Base-by-base conservation (phyloP, 2,888 invertebrate species). In the Sussaba pulchella region DNA sequence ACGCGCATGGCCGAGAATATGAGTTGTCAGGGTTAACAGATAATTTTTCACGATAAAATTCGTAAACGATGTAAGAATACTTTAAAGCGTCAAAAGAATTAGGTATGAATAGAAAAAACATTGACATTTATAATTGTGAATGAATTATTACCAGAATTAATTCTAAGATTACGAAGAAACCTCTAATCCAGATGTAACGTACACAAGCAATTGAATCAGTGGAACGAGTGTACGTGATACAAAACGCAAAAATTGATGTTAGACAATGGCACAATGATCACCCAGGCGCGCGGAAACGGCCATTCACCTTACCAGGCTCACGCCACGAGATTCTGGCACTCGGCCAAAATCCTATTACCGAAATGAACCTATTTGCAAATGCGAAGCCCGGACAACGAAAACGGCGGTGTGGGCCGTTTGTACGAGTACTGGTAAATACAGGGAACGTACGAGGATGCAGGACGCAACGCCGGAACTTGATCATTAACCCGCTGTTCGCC, bases 321-420 rank as follows among this genome's bases (percentile, higher is more conserved):
- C 43, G n/a, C 12, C 43, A 43, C 17, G 41, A 14, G 63, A 47
- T 24, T 31, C 74, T 82, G 82, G 81, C 74, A 54, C 47, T 52
- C 47, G 26, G 77, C 84, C 85, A 80, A 84, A 86, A 85, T 84
- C 82, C 82, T 77, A 82, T 83, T 82, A 79, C 80, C 69, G 69
- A 83, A 85, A 84, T 82, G 57, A 57, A 82, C 67, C 82, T 78
- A 82, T 83, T 84, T 80, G 61, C 63, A 72, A 75, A 81, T 81
- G 81, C 69, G 69, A 66, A 57, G 43, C 39, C 70, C 14, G 50
- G 52, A 54, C 52, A 70, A 78, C 66, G 64, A 71, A 70, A 70
- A 74, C 59, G 74, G 39, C 41, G 72, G 31, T 66, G 43, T 50
- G n/a, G 21, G 47, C 17, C 43, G 43, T 36, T 50, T 59, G 19